Conservation (phyloP, 2,888 invertebrate genomes). For the Poecilobothrus nobilitatus region DNA sequence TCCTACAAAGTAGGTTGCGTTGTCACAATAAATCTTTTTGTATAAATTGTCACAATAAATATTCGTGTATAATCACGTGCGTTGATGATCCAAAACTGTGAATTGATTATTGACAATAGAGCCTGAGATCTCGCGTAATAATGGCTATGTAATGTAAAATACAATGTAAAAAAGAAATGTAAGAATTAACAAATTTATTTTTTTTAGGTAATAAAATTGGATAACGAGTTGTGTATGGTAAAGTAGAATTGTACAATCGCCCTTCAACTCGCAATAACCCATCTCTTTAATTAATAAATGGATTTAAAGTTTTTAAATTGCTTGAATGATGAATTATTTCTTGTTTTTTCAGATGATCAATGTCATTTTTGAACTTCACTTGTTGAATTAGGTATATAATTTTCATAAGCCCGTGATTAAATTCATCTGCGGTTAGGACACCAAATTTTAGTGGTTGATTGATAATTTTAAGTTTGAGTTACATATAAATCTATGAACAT, state of each 20-base stretch:
- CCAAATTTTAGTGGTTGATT: background rate
- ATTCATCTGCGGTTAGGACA: conserved; percentile 13
- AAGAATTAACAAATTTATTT: conserved; percentile 16
- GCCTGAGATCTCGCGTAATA: conserved; percentile 19
- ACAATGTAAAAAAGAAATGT: conserved; percentile 15
- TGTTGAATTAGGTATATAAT: conserved; percentile 13
- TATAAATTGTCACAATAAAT: conserved; percentile 16
- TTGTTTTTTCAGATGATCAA: conserved; percentile 5
- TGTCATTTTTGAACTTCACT: conserved; percentile 10
- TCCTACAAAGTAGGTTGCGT: conserved; percentile 22
- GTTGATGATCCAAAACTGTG: conserved; percentile 21
- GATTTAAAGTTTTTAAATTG: conserved; percentile 18
- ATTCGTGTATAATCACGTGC: conserved; percentile 18
- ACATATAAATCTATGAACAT: conserved; percentile 18
- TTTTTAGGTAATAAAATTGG: conserved; percentile 28
- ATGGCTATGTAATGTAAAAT: too few relatives aligned
- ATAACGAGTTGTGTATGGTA: conserved; percentile 24
- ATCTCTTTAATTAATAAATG: conserved; percentile 23
- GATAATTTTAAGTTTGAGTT: background rate
- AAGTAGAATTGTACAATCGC: conserved; percentile 23
- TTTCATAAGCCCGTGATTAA: conserved; percentile 13
- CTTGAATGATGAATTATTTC: conserved; percentile 11
- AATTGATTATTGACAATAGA: conserved; percentile 16
- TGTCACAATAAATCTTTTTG: conserved; percentile 19
- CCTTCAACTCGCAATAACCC: conserved; percentile 30